Base-by-base conservation (phyloP, 2,888 invertebrate species). In the Bedellia somnulentella region DNA sequence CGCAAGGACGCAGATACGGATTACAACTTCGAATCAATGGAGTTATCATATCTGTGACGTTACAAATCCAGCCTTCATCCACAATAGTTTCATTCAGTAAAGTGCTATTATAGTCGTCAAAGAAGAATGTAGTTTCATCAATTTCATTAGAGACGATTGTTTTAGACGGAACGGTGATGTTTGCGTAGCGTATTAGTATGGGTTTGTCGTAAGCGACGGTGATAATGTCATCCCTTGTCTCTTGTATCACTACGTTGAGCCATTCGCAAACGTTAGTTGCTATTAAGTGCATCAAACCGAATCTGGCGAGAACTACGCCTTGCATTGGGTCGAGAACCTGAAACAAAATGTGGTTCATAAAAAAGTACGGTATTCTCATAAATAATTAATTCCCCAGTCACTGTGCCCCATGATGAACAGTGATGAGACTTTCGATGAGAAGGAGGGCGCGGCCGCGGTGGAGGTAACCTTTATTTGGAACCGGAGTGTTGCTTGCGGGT, bases 241-340 rank as follows among this genome's bases (percentile, higher is more conserved):
- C 93, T 52, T 89, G 87, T 9, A 93, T 86, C 15, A 93, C 77
- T 2, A 92, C 88, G 53, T 89, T 86, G 4, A 94, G 66, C 95
- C 95, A 95, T 46, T 94, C 92, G 62, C 93, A 94, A 8, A 95
- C 70, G 55, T 95, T 95, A 9, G 93, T 93, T 2, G 93, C 94
- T 37, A 95, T 85, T 78, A 93, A 80, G 55, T 96, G 95, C 93
- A 95, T 94, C 9, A 94, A 75, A 0, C 95, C 95, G 44, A 95
- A 90, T 42, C 93, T 81, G n/a, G 73, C 70, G 3, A 75, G 40
- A 1, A 75, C 71, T 3, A 73, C 61, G 6, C 73, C 75, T 35
- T 70, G 52, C 70, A 75, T 71, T 6, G 71, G 71, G 35, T 70
- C 62, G 28, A 75, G 42, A 33, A 68, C 56, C 75, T 75, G 51